Conservation (phyloP, 2,797 vertebrate genomes). For the Typhlichthys eigenmanni region DNA sequence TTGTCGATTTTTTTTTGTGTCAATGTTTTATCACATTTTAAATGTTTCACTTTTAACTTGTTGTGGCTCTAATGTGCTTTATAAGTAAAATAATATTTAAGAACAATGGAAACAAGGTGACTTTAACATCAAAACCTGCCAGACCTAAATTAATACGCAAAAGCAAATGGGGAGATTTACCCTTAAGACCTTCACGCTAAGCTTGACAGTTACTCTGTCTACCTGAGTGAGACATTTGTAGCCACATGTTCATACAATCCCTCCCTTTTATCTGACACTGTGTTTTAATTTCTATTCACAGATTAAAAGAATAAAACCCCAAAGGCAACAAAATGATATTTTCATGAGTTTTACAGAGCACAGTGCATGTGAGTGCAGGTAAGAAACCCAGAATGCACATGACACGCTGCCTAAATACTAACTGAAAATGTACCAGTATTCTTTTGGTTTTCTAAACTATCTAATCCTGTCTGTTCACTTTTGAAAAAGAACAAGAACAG, state of each 20-base stretch:
- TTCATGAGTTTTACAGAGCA: conserved; percentile 97
- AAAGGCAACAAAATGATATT: conserved; percentile 84
- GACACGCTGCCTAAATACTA: conserved; percentile 14
- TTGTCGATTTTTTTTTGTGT: too few relatives aligned
- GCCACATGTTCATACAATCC: too few relatives aligned
- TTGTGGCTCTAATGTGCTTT: background rate
- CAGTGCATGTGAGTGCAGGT: conserved; percentile 97
- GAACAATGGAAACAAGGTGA: background rate
- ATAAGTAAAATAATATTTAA: too few relatives aligned
- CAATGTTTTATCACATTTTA: background rate
- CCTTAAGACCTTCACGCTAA: background rate
- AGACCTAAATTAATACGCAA: background rate
- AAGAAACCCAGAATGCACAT: conserved; percentile 69
- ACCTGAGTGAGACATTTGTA: background rate
- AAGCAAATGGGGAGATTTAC: background rate
- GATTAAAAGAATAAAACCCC: conserved; percentile 93
- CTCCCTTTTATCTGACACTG: background rate
- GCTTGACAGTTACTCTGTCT: background rate
- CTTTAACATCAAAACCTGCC: background rate
- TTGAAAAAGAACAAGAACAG: conserved; percentile 16
- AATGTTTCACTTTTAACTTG: background rate
- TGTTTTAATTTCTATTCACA: conserved; percentile 62
- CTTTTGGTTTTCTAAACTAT: too few relatives aligned
- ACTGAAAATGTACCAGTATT: background rate
- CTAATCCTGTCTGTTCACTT: background rate